These are phyloP conservation scores for Momotus momota DNA, from an alignment of 2,797 vertebrate genomes.

Conservation along the genomic window DNA sequence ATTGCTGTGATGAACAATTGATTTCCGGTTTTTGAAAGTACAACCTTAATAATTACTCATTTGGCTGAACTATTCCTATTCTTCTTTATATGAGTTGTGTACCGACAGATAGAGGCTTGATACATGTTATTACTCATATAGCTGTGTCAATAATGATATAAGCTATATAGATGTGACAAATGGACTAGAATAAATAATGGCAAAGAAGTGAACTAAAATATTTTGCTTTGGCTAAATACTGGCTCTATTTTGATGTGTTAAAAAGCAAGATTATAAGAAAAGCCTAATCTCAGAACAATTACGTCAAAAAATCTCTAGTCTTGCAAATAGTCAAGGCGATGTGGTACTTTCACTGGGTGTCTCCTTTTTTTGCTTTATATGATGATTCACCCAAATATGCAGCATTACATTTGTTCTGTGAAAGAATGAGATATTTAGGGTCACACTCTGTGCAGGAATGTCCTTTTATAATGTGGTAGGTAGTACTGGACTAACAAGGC, in stretches of 20 bases:
- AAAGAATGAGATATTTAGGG: neutral
- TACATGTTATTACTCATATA: slow-evolving; percentile 42
- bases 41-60: slow-evolving; percentile 35
- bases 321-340: neutral
- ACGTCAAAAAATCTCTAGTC: neutral
- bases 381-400: neutral
- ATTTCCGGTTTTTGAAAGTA: slow-evolving; percentile 47
- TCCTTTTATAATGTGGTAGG: neutral
- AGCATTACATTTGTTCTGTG: neutral
- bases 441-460: neutral
- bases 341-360: neutral
- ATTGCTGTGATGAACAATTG: slow-evolving; percentile 18
- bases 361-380: neutral
- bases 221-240: neutral
- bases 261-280: neutral
- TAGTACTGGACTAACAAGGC: neutral
- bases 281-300: neutral
- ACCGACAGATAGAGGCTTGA: neutral
- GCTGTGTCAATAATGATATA: slow-evolving; percentile 23
- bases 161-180: neutral
- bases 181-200: neutral
- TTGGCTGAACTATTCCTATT: neutral
- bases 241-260: neutral
- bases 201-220: slow-evolving; percentile 11
- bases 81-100: neutral